Evolutionary conservation across 2,113 vertebrate species (phyloP).

Genomic region (Craseonycteris thonglongyai): DNA sequence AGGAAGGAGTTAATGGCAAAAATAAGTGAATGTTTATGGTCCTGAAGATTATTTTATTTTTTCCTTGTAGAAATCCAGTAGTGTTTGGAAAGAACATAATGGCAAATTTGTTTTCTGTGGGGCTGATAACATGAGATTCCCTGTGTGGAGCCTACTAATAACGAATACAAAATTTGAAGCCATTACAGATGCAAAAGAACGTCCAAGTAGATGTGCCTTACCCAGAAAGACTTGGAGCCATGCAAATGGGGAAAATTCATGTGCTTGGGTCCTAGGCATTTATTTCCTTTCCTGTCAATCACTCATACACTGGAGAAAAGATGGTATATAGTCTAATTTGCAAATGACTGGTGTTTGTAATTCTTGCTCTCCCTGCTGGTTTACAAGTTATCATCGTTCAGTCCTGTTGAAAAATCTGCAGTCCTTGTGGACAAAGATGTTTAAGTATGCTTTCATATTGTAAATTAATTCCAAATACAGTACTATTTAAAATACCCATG

Average conservation of each 20-base stretch:
- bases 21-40: background rate
- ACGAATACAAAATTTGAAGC: background rate
- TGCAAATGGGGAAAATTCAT: background rate
- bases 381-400: background rate
- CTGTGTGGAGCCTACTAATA: background rate
- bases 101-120: background rate
- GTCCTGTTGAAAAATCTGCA: background rate
- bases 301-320: background rate
- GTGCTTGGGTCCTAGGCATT: background rate
- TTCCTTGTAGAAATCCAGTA: background rate
- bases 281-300: background rate
- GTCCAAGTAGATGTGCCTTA: background rate
- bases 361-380: background rate
- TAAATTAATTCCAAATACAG: conserved; percentile 10
- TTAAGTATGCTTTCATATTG: background rate
- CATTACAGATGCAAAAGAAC: background rate
- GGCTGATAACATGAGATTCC: background rate
- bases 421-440: background rate
- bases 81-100: background rate
- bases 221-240: background rate
- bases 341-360: background rate
- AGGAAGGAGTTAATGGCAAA: background rate
- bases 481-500: background rate
- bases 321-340: background rate
- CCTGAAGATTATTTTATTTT: background rate